Base-by-base conservation (phyloP, 2,888 invertebrate genomes). In the Tolmerus cingulatus region DNA sequence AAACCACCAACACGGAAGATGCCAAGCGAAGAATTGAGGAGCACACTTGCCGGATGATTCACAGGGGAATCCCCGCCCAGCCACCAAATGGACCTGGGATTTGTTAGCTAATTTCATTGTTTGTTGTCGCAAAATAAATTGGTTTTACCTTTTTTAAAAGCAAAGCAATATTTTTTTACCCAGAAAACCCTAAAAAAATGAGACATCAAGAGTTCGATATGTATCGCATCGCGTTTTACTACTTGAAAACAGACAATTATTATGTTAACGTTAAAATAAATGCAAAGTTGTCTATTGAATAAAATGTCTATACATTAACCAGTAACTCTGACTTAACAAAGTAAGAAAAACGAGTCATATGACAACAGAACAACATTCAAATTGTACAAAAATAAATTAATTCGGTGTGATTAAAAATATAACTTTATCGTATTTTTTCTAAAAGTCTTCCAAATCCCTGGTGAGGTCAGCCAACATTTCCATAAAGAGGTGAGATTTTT, bases 21-120 rank as follows among this genome's bases (percentile, higher is more conserved):
- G 96, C 95, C 0, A 92, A 93, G 51, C 91, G 92, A 84, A 93
- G 97, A 88, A 91, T 97, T 55, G 96, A 96, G 90, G 96, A 96
- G 90, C 94, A 96, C 89, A 92, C 93, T 19, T 96, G 96, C 91
- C 93, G 96, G 55, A 93, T 96, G 93, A 92, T 95, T 88, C 93
- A 93, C 88, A 92, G 96, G 7, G 95, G 95, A n/a, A 94, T 95
- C 88, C 93, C 93, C 19, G 95, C 95, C 0, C 94, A 95, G 90
- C 95, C 95, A 14, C 93, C 94, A 3, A 95, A 94, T 91, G 95
- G 95, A 34, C 94, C 95, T 23, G 94, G 95, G 55, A 94, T 93
- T 90, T 96, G 95, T 89, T 88, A 88, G 74, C 30, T 76, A 46
- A 23, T 66, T 27, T 23, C 55, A 9, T 79, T 40, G n/a, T 79